These are phyloP conservation scores for Oncorhynchus gorbuscha DNA, from an alignment of 2,113 vertebrate genomes.

Conservation along the genomic window DNA sequence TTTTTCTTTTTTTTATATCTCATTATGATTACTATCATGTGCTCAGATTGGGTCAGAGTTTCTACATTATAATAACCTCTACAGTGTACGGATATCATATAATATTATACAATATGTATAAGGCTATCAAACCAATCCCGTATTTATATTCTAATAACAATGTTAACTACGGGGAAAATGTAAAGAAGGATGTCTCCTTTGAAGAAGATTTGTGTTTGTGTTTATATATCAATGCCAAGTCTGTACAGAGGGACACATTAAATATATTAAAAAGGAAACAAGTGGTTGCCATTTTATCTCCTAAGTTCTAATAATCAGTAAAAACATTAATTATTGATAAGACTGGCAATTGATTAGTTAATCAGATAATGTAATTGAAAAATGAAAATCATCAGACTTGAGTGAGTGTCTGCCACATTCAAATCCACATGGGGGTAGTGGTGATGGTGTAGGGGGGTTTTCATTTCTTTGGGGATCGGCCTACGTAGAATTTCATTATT, in stretches of 20 bases:
- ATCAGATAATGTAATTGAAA: constrained; percentile 83
- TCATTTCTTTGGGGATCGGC: constrained; percentile 75
- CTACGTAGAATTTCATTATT: constrained; percentile 77
- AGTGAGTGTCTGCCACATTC: constrained; percentile 55
- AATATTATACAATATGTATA: background rate
- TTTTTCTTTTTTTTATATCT: background rate
- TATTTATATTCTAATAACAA: too few relatives aligned
- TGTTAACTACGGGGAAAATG: too few relatives aligned
- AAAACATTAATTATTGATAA: constrained; percentile 82
- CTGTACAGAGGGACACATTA: constrained; percentile 33
- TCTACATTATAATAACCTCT: background rate
- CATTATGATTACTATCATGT: background rate
- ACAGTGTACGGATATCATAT: background rate
- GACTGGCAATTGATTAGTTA: constrained; percentile 79
- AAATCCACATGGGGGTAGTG: constrained; percentile 28
- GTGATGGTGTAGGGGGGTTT: constrained; percentile 14
- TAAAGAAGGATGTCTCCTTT: background rate
- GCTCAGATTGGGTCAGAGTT: background rate
- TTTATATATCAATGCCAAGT: background rate
- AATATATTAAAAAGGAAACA: constrained; percentile 68
- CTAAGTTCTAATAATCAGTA: constrained; percentile 74
- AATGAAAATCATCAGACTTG: constrained; percentile 79
- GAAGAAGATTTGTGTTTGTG: background rate
- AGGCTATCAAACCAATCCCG: background rate
- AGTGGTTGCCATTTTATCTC: constrained; percentile 72